Evolutionary conservation across 1,140 invertebrate genomes (phyloP).

Genomic region (Leptinotarsa texana): DNA sequence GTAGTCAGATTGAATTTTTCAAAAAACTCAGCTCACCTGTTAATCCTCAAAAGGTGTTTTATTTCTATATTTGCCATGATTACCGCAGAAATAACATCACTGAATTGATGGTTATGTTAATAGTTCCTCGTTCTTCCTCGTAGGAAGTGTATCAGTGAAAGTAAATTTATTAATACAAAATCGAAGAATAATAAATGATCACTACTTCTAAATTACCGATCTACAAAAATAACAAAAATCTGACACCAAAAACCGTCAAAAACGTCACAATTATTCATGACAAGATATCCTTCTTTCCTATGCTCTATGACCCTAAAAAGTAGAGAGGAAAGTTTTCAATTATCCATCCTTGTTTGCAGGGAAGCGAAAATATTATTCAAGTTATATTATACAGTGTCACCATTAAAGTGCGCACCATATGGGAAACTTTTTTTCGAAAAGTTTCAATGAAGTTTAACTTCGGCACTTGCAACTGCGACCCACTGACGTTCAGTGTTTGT

Average conservation of each 20-base stretch:
- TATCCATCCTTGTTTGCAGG: no score
- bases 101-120: not conserved
- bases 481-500: no score
- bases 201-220: not conserved
- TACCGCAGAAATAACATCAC: constrained; percentile 3
- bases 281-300: no score
- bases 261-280: not conserved
- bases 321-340: no score
- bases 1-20: not conserved
- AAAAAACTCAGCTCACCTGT: constrained; percentile 41
- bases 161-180: not conserved
- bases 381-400: no score
- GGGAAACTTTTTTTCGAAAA: no score
- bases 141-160: not conserved
- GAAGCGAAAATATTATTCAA: no score
- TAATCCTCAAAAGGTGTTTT: constrained; percentile 46
- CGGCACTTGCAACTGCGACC: no score
- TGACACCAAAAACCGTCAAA: not conserved
- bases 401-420: no score
- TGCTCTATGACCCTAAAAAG: no score
- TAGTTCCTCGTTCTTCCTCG: not conserved
- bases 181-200: not conserved
- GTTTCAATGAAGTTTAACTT: no score
- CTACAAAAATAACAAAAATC: not conserved
- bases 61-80: constrained; percentile 49